Conservation (phyloP, 2,113 vertebrate species). For the Anhinga anhinga region DNA sequence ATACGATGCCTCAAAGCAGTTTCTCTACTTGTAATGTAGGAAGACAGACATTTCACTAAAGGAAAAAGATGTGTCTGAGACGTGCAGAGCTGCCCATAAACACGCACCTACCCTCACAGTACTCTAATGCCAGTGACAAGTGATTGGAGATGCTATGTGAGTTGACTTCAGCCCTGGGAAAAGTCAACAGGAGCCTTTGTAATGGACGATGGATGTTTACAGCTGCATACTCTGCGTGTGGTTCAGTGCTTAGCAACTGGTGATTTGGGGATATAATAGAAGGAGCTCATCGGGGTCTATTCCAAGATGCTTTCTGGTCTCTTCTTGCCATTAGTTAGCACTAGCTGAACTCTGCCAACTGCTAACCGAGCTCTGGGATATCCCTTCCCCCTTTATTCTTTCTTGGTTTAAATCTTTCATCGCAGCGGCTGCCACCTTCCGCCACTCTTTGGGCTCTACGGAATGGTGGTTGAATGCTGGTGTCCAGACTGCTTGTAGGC, state of each 20-base stretch:
- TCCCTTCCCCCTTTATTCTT: not conserved
- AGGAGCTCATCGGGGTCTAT: not conserved
- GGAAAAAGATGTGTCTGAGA: not conserved
- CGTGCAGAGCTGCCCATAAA: not conserved
- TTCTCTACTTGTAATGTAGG: not conserved
- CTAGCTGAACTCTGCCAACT: not conserved
- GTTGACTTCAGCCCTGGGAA: not conserved
- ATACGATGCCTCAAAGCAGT: not conserved
- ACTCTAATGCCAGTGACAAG: rapidly evolving
- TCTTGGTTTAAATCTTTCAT: not conserved
- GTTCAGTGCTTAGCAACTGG: not conserved
- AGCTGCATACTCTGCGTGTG: not conserved
- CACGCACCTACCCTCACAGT: not conserved
- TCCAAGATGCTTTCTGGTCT: not conserved
- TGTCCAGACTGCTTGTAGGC: not conserved
- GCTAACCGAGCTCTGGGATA: not conserved
- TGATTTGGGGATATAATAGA: not conserved
- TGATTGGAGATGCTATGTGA: not conserved
- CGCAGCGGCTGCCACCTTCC: not conserved
- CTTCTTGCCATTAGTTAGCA: not conserved
- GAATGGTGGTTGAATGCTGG: not conserved
- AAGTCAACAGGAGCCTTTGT: not conserved
- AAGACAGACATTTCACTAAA: not conserved
- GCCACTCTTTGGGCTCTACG: not conserved
- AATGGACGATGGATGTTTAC: not conserved